A percentile compares a stretch with the other conserved stretches of the same genome.
Conservation (phyloP, 2,113 vertebrate species). For the Atherinomorus stipes region DNA sequence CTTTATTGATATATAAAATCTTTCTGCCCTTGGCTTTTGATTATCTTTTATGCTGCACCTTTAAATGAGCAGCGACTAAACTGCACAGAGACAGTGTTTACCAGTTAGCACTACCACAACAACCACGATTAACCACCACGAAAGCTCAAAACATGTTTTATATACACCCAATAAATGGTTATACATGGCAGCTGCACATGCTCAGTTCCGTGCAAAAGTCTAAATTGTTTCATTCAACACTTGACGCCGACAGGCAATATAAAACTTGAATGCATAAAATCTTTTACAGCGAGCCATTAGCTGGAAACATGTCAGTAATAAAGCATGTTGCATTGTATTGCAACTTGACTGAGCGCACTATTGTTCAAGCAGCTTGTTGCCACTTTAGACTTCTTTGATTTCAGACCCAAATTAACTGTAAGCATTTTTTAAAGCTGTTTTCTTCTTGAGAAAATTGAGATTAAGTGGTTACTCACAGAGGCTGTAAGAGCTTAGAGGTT, state of each 20-base stretch:
- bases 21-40: no score
- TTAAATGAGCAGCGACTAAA: not conserved
- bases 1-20: no score
- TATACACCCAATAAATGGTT: slow-evolving; percentile 51
- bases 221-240: slow-evolving; percentile 39
- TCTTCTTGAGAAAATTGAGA: not conserved
- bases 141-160: slow-evolving; percentile 58
- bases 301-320: slow-evolving; percentile 46
- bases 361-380: slow-evolving; percentile 37
- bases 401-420: slow-evolving; percentile 18
- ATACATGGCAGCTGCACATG: slow-evolving; percentile 12
- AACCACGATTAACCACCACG: slow-evolving; percentile 45
- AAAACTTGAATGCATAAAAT: slow-evolving; percentile 52
- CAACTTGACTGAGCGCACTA: slow-evolving; percentile 28
- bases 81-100: slow-evolving; percentile 28
- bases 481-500: slow-evolving; percentile 1
- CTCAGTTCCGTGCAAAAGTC: slow-evolving; percentile 40
- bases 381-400: slow-evolving; percentile 28
- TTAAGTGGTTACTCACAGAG: slow-evolving; percentile 13
- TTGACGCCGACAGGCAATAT: slow-evolving; percentile 30
- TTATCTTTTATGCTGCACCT: no score
- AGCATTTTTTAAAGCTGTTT: slow-evolving; percentile 13
- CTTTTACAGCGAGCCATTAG: slow-evolving; percentile 61
- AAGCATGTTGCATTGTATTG: slow-evolving; percentile 45
- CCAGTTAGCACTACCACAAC: slow-evolving; percentile 26